phyloP scores from a whole-genome alignment of 1,140 invertebrate species.

The Neodiprion lecontei region DNA sequence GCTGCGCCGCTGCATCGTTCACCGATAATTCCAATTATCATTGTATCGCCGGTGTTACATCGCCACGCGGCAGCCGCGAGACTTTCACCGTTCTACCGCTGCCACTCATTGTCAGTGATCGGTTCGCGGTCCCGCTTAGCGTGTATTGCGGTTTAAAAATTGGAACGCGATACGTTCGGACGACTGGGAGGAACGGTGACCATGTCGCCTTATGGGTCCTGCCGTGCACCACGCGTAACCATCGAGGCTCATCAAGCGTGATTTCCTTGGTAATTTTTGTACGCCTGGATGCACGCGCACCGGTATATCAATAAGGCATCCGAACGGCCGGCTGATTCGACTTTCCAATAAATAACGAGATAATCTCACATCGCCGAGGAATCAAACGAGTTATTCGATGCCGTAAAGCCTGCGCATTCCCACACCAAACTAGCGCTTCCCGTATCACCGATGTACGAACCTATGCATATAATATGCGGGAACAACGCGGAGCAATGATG shows the following conservation, averaged over 20 bases:
- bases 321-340: constrained; percentile 36
- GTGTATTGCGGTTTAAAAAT: too few species aligned
- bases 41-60: background rate
- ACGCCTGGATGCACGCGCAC: too few species aligned
- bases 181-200: too few species aligned
- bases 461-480: too few species aligned
- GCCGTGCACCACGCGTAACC: too few species aligned
- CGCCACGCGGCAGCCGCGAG: background rate
- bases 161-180: too few species aligned
- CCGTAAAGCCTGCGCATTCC: constrained; percentile 52
- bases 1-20: background rate
- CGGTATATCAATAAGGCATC: constrained; percentile 11
- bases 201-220: too few species aligned
- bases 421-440: constrained; percentile 19
- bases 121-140: background rate
- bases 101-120: background rate
- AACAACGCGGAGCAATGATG: too few species aligned
- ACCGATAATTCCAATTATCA: constrained; percentile 4
- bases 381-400: constrained; percentile 57
- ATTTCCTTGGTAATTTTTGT: too few species aligned
- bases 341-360: constrained; percentile 61
- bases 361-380: constrained; percentile 53
- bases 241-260: too few species aligned
- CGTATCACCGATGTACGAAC: too few species aligned
- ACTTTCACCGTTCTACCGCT: background rate